Conservation (phyloP, 1,140 invertebrate species). For the Sitophilus oryzae region DNA sequence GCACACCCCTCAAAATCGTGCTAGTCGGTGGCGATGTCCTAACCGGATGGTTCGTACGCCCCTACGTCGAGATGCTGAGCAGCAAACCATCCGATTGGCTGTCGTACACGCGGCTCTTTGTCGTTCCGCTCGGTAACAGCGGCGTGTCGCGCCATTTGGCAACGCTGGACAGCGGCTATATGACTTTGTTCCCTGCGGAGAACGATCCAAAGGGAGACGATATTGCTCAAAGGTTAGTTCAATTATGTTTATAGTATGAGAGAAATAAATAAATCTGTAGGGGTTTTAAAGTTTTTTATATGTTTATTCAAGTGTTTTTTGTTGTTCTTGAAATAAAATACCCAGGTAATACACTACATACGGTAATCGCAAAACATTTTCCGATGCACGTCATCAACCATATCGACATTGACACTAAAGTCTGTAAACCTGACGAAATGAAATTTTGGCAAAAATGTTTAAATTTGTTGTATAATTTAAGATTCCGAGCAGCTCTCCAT, state of each 20-base stretch:
- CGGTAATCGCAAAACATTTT: no score
- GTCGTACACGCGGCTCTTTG: slow-evolving; percentile 78
- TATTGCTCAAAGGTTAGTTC: slow-evolving; percentile 47
- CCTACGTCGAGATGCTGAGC: slow-evolving; percentile 87
- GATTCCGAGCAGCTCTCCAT: no score
- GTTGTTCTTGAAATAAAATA: no score
- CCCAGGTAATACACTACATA: no score
- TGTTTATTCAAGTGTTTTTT: no score
- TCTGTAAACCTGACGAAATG: no score
- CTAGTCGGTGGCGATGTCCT: slow-evolving; percentile 84
- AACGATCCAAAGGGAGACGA: slow-evolving; percentile 60
- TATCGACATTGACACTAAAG: no score
- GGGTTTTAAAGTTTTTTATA: no score
- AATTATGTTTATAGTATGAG: no score
- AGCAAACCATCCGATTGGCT: slow-evolving; percentile 88
- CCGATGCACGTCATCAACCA: no score
- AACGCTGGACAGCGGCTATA: slow-evolving; percentile 51
- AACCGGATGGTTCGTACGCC: slow-evolving; percentile 77
- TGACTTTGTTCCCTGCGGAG: slow-evolving; percentile 51
- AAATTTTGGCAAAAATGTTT: no score
- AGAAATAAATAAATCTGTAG: neutral
- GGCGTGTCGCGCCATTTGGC: slow-evolving; percentile 56
- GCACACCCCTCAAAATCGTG: slow-evolving; percentile 75
- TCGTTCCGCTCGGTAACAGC: slow-evolving; percentile 65
- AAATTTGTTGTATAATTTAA: no score